A percentile compares a stretch with the other conserved stretches of the same genome.
These are phyloP conservation scores for Thalassaphorura encarpata DNA, from an alignment of 1,140 invertebrate species.

Conservation along the genomic window DNA sequence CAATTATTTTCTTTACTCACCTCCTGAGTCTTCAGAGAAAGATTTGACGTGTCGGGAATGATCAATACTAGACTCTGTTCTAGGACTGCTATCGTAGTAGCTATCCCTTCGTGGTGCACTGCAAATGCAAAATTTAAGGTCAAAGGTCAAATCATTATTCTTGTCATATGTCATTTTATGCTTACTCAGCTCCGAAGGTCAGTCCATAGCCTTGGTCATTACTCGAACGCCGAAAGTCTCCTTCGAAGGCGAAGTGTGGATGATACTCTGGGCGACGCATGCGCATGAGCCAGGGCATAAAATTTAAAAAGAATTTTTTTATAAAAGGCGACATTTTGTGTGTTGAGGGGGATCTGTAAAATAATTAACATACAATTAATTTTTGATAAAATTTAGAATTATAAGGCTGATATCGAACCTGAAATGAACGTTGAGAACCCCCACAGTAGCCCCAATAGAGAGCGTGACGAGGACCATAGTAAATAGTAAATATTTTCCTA, in stretches of 20 bases:
- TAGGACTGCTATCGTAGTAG: slow-evolving; percentile 31
- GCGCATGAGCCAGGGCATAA: slow-evolving; percentile 77
- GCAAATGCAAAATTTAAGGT: too few species aligned
- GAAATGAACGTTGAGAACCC: slow-evolving; percentile 94
- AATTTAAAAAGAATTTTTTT: slow-evolving; percentile 69
- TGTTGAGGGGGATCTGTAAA: slow-evolving; percentile 84
- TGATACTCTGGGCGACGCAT: slow-evolving; percentile 79
- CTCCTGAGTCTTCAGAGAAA: slow-evolving; percentile 30
- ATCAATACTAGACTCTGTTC: slow-evolving; percentile 31
- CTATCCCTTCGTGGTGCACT: too few species aligned
- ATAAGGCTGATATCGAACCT: slow-evolving; percentile 49
- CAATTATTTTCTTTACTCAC: too few species aligned
- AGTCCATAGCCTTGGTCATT: slow-evolving; percentile 32
- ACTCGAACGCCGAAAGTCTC: slow-evolving; percentile 44
- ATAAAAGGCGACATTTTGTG: slow-evolving; percentile 90
- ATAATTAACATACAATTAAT: too few species aligned
- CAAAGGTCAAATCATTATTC: too few species aligned
- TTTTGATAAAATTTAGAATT: too few species aligned
- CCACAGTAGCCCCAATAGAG: slow-evolving; percentile 93
- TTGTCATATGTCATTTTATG: too few species aligned
- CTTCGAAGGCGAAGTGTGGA: slow-evolving; percentile 61
- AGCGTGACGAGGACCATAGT: slow-evolving; percentile 96
- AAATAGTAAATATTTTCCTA: slow-evolving; percentile 92
- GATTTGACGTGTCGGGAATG: slow-evolving; percentile 32
- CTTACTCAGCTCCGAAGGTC: too few species aligned